These are phyloP conservation scores for Oryctes rhinoceros DNA, from an alignment of 1,140 invertebrate genomes.

Conservation along the genomic window DNA sequence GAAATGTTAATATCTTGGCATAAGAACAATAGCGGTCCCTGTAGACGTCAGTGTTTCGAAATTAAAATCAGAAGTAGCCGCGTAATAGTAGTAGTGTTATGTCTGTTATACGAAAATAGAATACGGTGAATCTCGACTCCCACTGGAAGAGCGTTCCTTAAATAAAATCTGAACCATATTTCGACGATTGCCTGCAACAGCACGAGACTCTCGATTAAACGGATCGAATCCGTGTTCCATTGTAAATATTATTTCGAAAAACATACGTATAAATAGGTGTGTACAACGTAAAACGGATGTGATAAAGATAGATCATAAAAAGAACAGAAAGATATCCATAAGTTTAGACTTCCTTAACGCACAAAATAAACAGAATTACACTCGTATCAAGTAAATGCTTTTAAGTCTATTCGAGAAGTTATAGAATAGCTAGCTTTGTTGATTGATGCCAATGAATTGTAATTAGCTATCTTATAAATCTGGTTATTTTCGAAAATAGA, in stretches of 20 bases:
- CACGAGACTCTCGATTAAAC: neutral
- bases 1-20: slow-evolving; percentile 3
- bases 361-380: neutral
- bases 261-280: neutral
- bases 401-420: too few species aligned
- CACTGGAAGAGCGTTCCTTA: slow-evolving; percentile 7
- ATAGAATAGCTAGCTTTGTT: too few species aligned
- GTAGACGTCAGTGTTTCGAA: neutral
- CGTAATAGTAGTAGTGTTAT: slow-evolving; percentile 1
- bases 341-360: neutral
- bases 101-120: slow-evolving; percentile 10
- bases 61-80: neutral
- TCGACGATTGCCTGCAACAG: neutral
- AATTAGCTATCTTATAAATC: too few species aligned
- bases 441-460: too few species aligned
- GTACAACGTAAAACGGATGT: neutral
- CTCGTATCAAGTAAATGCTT: too few species aligned
- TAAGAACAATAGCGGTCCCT: neutral
- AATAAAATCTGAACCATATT: neutral
- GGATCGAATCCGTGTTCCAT: neutral
- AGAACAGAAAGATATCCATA: neutral
- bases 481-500: too few species aligned
- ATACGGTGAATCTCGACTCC: neutral
- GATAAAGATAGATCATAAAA: neutral
- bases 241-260: neutral